These are phyloP conservation scores for Stomatorhinus walkeri DNA, from an alignment of 2,797 vertebrate genomes.

Conservation along the genomic window DNA sequence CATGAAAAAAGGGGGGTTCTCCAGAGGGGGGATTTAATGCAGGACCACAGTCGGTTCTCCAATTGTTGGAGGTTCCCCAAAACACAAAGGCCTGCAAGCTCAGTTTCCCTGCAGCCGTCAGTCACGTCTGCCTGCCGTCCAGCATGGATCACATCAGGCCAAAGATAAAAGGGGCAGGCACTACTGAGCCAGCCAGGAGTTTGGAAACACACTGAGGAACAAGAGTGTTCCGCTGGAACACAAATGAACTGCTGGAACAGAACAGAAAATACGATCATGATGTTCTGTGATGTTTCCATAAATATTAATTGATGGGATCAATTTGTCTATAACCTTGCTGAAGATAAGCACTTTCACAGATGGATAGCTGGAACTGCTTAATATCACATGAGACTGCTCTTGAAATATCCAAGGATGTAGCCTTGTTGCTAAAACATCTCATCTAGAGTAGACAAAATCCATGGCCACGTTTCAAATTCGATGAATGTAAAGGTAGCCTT, in stretches of 20 bases:
- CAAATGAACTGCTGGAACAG: slow-evolving; percentile 27
- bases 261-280: neutral
- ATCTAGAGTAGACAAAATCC: neutral
- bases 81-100: slow-evolving; percentile 41
- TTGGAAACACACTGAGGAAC: neutral
- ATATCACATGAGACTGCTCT: neutral
- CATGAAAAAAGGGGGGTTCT: neutral
- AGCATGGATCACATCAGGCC: neutral
- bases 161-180: neutral
- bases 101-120: slow-evolving; percentile 21
- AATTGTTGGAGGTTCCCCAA: slow-evolving; percentile 26
- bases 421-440: neutral
- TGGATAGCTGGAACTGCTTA: neutral
- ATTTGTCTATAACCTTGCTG: neutral
- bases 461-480: neutral
- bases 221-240: neutral
- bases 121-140: neutral
- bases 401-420: neutral
- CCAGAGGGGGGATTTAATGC: neutral
- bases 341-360: neutral
- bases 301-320: neutral
- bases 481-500: neutral
- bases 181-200: neutral
- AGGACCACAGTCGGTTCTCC: neutral
- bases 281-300: neutral